Base-by-base conservation (phyloP, 2,888 invertebrate species). In the Actias luna region DNA sequence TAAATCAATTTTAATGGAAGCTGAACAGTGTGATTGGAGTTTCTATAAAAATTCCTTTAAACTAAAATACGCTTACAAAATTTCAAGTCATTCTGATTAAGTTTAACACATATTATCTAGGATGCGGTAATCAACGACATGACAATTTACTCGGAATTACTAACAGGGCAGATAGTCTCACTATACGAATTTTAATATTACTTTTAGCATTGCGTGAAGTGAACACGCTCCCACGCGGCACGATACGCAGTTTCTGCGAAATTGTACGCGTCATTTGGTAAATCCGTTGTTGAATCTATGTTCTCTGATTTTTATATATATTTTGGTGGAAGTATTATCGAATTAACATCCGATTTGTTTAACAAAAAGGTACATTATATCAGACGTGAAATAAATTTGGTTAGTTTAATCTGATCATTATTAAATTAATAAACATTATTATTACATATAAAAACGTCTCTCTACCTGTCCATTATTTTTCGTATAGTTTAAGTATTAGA, bases 201-300 rank as follows among this genome's bases (percentile, higher is more conserved):
- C 58, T 35, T 18, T 46, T 61, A 33, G 29, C 60, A 60, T 58
- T 55, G 62, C 65, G 63, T 66, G 62, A 42, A 63, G 18, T 63
- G 46, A 63, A 64, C 63, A 65, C 66, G 62, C 64, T 46, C 65
- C 66, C 68, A 66, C 67, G 64, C 62, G 25, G 29, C 39, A n/a
- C 50, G 33, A 22, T 46, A 60, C 33, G 35, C 58, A 29, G 16
- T 55, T 69, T 69, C 67, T 59, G 42, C 52, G 69, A 66, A 69
- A 18, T 12, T 12, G 42, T 46, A 42, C 36, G 60, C 67, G 69
- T 69, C 67, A 66, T 42, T 42, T 42, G 57, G 61, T 62, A 33
- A 66, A 64, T 1, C 16, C 55, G 18, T 1, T 29, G 55, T 55
- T n/a, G n/a, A n/a, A 8, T 18, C 29, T 29, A 25, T 8, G 25